phyloP scores from a whole-genome alignment of 2,113 vertebrate species.

The Alectura lathami region DNA sequence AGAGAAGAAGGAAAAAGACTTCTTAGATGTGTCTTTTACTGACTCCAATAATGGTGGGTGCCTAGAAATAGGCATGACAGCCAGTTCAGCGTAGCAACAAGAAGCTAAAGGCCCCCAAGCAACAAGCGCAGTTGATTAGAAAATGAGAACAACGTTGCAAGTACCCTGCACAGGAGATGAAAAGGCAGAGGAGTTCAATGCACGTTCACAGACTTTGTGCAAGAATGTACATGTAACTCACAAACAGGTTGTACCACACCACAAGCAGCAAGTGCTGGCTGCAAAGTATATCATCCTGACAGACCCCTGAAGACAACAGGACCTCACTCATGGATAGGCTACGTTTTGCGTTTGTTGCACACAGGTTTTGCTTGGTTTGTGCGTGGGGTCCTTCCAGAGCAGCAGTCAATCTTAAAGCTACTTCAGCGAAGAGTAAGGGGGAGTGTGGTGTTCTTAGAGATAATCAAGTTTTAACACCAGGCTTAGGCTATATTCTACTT shows the following conservation, averaged over 20 bases:
- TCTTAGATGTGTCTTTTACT: background rate
- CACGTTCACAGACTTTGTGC: constrained; percentile 34
- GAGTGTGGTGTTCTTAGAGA: background rate
- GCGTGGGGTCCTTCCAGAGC: background rate
- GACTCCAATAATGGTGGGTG: background rate
- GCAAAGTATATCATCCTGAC: background rate
- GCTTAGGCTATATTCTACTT: background rate
- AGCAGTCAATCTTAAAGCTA: rapidly evolving
- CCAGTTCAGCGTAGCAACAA: background rate
- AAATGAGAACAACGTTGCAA: constrained; percentile 27
- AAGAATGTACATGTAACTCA: constrained; percentile 48
- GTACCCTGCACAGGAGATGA: constrained; percentile 12
- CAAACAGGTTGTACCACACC: constrained; percentile 35
- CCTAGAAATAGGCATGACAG: background rate
- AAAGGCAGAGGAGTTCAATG: constrained; percentile 42
- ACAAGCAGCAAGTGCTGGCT: constrained; percentile 12
- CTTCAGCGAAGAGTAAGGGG: background rate
- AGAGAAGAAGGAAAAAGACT: background rate
- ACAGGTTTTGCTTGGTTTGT: background rate
- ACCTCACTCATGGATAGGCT: background rate
- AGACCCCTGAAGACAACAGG: background rate
- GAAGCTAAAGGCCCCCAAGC: constrained; percentile 10
- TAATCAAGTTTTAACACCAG: background rate
- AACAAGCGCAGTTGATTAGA: constrained; percentile 34
- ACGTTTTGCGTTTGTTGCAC: background rate